Conservation (phyloP, 2,797 vertebrate genomes). For the Hippoglossus hippoglossus region DNA sequence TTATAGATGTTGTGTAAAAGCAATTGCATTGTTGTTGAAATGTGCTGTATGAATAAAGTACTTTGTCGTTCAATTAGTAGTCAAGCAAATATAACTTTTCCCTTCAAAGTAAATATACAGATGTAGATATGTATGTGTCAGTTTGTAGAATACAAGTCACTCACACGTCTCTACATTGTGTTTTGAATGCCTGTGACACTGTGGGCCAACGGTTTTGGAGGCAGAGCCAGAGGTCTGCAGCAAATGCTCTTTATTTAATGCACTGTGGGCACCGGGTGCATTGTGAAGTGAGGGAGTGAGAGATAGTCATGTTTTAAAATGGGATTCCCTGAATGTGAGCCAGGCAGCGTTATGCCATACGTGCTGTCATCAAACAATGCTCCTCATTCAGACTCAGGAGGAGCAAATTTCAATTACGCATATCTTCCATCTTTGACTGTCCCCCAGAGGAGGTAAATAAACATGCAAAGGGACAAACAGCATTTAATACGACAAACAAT, state of each 20-base stretch:
- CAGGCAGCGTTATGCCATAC: constrained; percentile 67
- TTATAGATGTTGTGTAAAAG: too few relatives aligned
- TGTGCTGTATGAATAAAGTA: too few relatives aligned
- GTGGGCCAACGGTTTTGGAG: constrained; percentile 32
- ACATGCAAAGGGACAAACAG: constrained; percentile 54
- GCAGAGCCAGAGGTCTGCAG: constrained; percentile 51
- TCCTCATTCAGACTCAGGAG: constrained; percentile 47
- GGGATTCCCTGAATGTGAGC: constrained; percentile 51
- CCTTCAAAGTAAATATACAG: too few relatives aligned
- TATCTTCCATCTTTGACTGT: constrained; percentile 16
- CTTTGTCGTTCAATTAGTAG: too few relatives aligned
- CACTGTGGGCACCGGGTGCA: not conserved
- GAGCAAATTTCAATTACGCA: constrained; percentile 67
- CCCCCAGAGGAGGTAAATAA: constrained; percentile 51
- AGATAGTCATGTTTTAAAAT: constrained; percentile 51
- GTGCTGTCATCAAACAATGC: constrained; percentile 62
- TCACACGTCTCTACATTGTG: constrained; percentile 12
- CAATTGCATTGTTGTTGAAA: too few relatives aligned
- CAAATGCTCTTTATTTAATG: constrained; percentile 47
- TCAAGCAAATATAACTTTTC: too few relatives aligned
- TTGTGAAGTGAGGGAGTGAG: too few relatives aligned
- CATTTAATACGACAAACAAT: constrained; percentile 42
- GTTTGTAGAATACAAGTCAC: constrained; percentile 1
- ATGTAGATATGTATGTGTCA: not conserved
- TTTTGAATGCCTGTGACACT: constrained; percentile 22